A percentile compares a stretch with the other conserved stretches of the same genome.
Conservation (phyloP, 1,140 invertebrate species). For the Thaumatotibia leucotreta region DNA sequence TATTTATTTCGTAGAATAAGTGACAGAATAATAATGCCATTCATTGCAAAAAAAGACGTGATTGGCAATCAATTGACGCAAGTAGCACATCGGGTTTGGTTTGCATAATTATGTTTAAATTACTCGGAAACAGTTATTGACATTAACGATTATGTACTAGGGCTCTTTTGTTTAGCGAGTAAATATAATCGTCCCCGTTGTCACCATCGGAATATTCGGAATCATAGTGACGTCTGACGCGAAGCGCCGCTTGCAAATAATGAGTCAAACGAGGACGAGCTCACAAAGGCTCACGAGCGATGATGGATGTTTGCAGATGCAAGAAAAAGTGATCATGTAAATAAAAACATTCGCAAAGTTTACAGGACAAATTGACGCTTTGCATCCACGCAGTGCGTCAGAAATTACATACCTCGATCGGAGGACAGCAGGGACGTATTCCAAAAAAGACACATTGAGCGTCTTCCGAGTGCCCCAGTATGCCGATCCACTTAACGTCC, state of each 20-base stretch:
- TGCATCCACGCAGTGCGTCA: constrained; percentile 37
- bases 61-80: constrained; percentile 6
- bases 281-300: constrained; percentile 59
- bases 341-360: constrained; percentile 44
- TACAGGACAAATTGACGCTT: constrained; percentile 46
- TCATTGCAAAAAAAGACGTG: neutral
- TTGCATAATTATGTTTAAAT: constrained; percentile 6
- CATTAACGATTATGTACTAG: neutral
- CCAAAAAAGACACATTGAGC: constrained; percentile 25
- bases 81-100: neutral
- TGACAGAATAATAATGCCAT: neutral
- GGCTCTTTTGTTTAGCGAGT: neutral
- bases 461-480: constrained; percentile 27
- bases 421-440: neutral
- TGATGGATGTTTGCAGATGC: constrained; percentile 57
- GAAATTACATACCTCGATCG: constrained; percentile 12
- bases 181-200: neutral
- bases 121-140: neutral
- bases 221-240: neutral
- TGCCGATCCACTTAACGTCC: constrained; percentile 49
- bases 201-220: neutral
- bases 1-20: neutral
- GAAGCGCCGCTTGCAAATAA: constrained; percentile 27
- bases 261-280: constrained; percentile 58
- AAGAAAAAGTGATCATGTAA: constrained; percentile 48